phyloP scores from a whole-genome alignment of 2,113 vertebrate species.

The Callithrix jacchus region DNA sequence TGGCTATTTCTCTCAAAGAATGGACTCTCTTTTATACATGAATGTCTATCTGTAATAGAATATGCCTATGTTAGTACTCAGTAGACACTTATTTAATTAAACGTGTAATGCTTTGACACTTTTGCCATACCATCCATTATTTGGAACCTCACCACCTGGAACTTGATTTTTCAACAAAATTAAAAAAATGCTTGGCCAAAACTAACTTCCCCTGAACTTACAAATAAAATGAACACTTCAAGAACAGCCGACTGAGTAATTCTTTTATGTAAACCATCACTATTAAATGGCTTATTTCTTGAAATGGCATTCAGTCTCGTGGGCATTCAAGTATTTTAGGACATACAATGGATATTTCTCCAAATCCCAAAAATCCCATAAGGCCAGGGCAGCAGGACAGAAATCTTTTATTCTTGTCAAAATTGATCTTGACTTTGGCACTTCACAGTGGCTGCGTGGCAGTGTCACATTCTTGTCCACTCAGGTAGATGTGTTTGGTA shows the following conservation, averaged over 20 bases:
- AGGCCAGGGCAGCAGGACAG: not conserved
- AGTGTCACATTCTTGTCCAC: not conserved
- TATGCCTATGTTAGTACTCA: not conserved
- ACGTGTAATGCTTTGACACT: not conserved
- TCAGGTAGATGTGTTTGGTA: not conserved
- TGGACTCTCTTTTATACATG: not conserved
- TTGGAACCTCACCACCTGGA: not conserved
- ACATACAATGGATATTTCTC: not conserved
- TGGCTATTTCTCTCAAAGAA: not conserved
- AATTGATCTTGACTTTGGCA: not conserved
- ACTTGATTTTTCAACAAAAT: not conserved
- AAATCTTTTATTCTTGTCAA: slow-evolving; percentile 3
- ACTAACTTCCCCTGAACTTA: slow-evolving; percentile 13
- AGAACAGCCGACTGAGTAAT: slow-evolving; percentile 17
- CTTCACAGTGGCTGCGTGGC: not conserved
- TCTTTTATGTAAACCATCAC: not conserved
- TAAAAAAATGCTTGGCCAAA: slow-evolving; percentile 1
- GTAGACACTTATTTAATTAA: not conserved
- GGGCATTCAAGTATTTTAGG: slow-evolving; percentile 36
- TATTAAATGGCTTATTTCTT: slow-evolving; percentile 42
- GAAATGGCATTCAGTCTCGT: not conserved
- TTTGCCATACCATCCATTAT: not conserved
- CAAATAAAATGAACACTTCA: slow-evolving; percentile 45
- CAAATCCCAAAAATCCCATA: not conserved
- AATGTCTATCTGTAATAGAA: not conserved